These are phyloP conservation scores for Heterotilapia buettikoferi DNA, from an alignment of 2,113 vertebrate species.

Conservation along the genomic window DNA sequence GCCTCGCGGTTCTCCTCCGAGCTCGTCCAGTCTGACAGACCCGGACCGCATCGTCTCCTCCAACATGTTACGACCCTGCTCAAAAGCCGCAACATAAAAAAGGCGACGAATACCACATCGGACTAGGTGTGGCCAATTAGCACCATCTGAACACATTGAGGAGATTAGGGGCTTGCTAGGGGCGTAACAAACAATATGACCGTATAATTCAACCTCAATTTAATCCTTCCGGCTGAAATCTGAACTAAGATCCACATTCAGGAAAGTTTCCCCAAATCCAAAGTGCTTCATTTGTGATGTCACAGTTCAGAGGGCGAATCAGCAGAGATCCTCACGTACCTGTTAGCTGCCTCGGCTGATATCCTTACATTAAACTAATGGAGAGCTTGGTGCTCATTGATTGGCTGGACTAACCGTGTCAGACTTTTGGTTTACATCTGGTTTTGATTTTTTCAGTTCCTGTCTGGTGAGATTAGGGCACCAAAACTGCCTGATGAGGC, in stretches of 20 bases:
- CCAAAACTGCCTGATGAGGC: background rate
- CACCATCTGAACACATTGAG: background rate
- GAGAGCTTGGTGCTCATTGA: background rate
- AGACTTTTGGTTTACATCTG: background rate
- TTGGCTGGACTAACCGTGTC: background rate
- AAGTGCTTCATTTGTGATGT: background rate
- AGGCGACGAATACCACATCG: fast-evolving
- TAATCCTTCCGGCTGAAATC: background rate
- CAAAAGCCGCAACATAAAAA: background rate
- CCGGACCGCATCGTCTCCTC: background rate
- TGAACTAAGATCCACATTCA: background rate
- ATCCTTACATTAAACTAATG: background rate
- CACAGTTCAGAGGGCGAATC: background rate
- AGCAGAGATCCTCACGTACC: background rate
- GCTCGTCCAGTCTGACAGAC: background rate
- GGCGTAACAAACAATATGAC: background rate
- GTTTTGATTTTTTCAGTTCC: background rate
- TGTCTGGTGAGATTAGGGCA: background rate
- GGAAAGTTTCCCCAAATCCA: background rate
- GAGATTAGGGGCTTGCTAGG: background rate
- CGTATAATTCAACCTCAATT: background rate
- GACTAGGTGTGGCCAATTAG: background rate
- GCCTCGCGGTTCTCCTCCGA: background rate
- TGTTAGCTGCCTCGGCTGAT: background rate
- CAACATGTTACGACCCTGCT: background rate